phyloP scores from a whole-genome alignment of 2,888 invertebrate species.

The Calameuta pallipes region DNA sequence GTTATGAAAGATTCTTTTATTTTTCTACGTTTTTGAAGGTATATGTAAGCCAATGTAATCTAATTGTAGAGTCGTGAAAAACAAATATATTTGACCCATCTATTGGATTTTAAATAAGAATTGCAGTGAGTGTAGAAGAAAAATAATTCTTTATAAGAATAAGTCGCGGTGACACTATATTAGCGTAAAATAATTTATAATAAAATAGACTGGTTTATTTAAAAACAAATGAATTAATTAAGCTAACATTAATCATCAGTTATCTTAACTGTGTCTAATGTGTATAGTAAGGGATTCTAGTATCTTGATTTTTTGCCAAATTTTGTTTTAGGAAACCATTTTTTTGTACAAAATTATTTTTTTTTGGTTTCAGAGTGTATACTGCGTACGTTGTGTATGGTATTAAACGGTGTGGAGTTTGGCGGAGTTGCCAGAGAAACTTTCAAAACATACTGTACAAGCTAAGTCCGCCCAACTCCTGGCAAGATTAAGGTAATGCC shows the following conservation, averaged over 20 bases:
- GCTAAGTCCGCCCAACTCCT: slow-evolving; percentile 31
- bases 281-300: background rate
- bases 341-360: background rate
- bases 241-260: background rate
- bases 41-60: too few species aligned
- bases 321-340: background rate
- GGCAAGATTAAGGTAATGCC: slow-evolving; percentile 42
- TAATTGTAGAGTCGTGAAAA: background rate
- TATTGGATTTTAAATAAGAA: background rate
- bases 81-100: background rate
- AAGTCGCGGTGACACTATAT: background rate
- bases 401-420: background rate
- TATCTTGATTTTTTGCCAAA: background rate
- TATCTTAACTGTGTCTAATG: background rate
- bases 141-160: background rate
- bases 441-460: slow-evolving; percentile 28
- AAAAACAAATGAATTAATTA: background rate
- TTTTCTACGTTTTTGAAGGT: background rate
- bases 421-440: background rate
- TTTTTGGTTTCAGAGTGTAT: background rate
- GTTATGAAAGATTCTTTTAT: background rate
- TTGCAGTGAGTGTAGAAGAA: background rate
- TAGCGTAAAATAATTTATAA: background rate
- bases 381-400: background rate
- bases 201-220: background rate